phyloP scores from a whole-genome alignment of 2,797 vertebrate species.

The Syngnathus rostellatus region DNA sequence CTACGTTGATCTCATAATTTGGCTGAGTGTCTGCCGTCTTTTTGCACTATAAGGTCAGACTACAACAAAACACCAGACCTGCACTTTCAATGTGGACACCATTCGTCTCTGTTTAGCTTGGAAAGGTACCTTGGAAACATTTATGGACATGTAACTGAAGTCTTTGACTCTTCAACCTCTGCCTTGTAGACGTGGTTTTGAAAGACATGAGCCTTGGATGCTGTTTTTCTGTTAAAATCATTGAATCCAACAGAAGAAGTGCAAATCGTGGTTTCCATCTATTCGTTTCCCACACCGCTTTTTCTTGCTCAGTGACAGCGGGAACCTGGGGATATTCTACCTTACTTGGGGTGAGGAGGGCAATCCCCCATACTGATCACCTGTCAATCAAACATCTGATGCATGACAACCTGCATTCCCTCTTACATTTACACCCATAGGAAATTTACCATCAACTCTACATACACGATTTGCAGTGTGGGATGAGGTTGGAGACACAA shows the following conservation, averaged over 20 bases:
- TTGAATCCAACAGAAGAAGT: neutral
- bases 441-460: neutral
- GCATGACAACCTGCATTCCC: neutral
- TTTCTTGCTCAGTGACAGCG: neutral
- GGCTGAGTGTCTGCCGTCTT: slow-evolving; percentile 54
- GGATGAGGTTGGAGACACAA: too few species aligned
- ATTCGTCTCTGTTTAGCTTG: slow-evolving; percentile 43
- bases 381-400: neutral
- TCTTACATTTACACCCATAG: neutral
- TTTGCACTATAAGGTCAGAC: slow-evolving; percentile 44
- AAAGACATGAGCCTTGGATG: neutral
- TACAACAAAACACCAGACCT: slow-evolving; percentile 24
- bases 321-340: neutral
- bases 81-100: slow-evolving; percentile 37
- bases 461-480: neutral
- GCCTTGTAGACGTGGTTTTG: neutral
- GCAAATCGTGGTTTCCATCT: neutral
- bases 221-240: neutral
- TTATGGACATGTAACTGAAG: slow-evolving; percentile 17
- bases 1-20: slow-evolving; percentile 68
- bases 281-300: neutral
- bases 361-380: neutral
- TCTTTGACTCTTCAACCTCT: slow-evolving; percentile 18
- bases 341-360: neutral
- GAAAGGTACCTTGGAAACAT: slow-evolving; percentile 44